Evolutionary conservation across 2,113 vertebrate species (phyloP).

Genomic region (Pristiophorus japonicus): DNA sequence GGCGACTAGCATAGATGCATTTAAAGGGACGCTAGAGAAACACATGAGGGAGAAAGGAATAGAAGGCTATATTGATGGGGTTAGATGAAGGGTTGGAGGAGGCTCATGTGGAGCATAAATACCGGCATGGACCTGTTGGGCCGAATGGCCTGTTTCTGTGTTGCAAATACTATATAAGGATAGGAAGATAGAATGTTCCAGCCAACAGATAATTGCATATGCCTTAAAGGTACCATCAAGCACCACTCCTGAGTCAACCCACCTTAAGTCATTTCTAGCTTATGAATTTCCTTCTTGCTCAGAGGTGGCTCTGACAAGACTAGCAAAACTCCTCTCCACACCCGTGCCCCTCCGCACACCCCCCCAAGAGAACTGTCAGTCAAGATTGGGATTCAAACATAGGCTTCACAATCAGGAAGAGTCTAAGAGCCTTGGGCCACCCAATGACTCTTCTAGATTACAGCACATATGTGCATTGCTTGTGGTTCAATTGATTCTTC

Average conservation of each 20-base stretch:
- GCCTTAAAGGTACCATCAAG: neutral
- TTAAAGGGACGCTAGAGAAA: no score
- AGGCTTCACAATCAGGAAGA: neutral
- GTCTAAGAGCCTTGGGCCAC: neutral
- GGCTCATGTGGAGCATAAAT: no score
- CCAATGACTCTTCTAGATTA: neutral
- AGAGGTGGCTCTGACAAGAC: neutral
- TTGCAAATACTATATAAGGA: neutral
- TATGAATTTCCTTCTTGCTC: neutral
- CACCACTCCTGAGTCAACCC: neutral
- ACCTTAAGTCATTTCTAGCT: neutral
- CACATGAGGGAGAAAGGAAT: no score
- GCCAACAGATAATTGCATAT: neutral
- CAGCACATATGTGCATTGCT: neutral
- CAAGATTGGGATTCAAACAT: neutral
- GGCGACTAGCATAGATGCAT: no score
- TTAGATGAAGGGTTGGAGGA: no score
- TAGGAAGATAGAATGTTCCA: neutral
- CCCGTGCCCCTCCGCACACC: no score
- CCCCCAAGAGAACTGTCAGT: neutral
- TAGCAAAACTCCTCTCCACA: neutral
- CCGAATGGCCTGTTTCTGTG: no score
- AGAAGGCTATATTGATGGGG: no score
- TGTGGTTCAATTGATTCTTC: neutral
- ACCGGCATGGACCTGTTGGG: no score